phyloP scores from a whole-genome alignment of 2,797 vertebrate species.

The Ispidina lecontei region DNA sequence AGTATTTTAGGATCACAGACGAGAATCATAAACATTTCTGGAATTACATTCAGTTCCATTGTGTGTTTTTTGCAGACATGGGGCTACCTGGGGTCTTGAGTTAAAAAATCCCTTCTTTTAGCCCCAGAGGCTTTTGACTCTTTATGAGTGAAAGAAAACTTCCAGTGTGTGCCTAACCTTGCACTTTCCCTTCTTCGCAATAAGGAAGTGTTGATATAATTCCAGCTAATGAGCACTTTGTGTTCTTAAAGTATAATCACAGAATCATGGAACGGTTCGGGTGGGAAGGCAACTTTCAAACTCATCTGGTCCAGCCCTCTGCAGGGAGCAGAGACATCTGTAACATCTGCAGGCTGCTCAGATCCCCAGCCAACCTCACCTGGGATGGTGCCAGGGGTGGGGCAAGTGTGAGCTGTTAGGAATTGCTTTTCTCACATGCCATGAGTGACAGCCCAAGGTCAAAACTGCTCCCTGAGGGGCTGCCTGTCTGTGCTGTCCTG shows the following conservation, averaged over 20 bases:
- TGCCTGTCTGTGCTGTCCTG: not conserved
- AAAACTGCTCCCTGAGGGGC: accelerated
- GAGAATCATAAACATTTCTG: not conserved
- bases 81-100: accelerated
- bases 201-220: not conserved
- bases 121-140: not conserved
- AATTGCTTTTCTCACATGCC: not conserved
- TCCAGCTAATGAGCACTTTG: not conserved
- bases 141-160: not conserved
- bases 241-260: no score
- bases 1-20: no score
- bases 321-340: not conserved
- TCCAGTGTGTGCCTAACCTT: accelerated
- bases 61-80: accelerated
- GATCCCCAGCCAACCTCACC: not conserved
- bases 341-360: not conserved
- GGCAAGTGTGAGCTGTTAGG: not conserved
- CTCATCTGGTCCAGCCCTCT: not conserved
- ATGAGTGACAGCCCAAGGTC: accelerated
- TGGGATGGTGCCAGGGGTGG: not conserved
- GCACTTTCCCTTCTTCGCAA: accelerated
- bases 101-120: not conserved
- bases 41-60: accelerated
- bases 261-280: not conserved
- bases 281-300: not conserved